Conservation (phyloP, 2,888 invertebrate species). For the Idaea straminata region DNA sequence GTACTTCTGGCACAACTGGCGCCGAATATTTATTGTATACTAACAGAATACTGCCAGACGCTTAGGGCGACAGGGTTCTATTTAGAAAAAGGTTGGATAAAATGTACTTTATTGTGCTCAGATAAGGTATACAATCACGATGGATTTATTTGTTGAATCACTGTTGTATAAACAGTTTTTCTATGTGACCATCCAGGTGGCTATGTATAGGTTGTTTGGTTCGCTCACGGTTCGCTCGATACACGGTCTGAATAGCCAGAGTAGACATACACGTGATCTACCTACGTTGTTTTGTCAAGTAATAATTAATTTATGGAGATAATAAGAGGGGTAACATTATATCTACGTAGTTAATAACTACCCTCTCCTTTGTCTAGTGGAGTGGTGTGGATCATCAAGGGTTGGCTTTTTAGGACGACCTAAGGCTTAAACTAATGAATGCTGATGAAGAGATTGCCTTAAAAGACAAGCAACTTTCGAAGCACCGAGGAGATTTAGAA, state of each 20-base stretch:
- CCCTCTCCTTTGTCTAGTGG: not conserved
- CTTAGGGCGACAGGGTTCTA: conserved; percentile 71
- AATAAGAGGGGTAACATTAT: conserved; percentile 43
- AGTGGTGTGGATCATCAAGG: not conserved
- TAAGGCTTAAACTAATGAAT: not conserved
- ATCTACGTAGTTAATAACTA: conserved; percentile 17
- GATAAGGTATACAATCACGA: conserved; percentile 50
- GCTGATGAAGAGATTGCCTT: too few species aligned
- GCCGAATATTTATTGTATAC: conserved; percentile 81
- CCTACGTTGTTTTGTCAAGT: conserved; percentile 48
- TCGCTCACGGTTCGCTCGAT: conserved; percentile 50
- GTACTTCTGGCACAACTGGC: conserved; percentile 76
- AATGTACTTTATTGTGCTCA: conserved; percentile 42
- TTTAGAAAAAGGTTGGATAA: conserved; percentile 35
- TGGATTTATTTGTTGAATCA: conserved; percentile 35
- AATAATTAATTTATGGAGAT: conserved; percentile 61
- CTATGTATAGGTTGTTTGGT: conserved; percentile 74
- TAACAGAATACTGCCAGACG: conserved; percentile 74
- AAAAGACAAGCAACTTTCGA: too few species aligned
- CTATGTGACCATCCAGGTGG: conserved; percentile 79
- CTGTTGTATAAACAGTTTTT: conserved; percentile 57
- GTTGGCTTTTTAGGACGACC: not conserved
- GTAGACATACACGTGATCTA: conserved; percentile 54
- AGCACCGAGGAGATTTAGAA: too few species aligned
- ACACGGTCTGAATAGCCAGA: conserved; percentile 56